Evolutionary conservation across 2,113 vertebrate species (phyloP).

Genomic region (Bos taurus): DNA sequence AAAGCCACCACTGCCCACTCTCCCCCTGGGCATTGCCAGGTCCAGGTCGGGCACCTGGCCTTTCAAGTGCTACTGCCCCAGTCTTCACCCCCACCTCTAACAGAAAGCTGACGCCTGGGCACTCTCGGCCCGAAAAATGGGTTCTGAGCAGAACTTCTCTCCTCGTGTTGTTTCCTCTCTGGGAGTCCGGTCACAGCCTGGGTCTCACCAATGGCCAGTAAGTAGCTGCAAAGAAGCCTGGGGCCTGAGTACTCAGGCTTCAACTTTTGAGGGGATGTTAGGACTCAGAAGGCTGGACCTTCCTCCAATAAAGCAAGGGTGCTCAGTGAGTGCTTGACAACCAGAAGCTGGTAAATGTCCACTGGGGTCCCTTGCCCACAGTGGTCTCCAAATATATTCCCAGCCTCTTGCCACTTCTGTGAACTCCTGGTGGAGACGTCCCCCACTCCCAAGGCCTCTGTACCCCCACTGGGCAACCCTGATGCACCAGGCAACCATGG

Average conservation of each 20-base stretch:
- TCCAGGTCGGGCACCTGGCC: neutral
- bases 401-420: neutral
- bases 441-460: neutral
- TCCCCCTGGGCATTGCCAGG: neutral
- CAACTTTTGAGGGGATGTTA: neutral
- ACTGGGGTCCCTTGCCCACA: neutral
- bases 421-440: too few relatives aligned
- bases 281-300: neutral
- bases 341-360: neutral
- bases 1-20: neutral
- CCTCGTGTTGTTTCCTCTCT: fast-evolving
- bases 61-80: neutral
- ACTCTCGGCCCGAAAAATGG: neutral
- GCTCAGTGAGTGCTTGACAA: neutral
- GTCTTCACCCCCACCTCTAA: neutral
- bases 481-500: neutral
- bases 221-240: neutral
- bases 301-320: neutral
- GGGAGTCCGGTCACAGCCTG: neutral
- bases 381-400: neutral
- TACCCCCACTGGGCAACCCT: too few relatives aligned
- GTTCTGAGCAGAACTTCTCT: neutral
- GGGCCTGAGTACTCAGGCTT: neutral
- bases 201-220: neutral
- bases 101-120: neutral